A percentile compares a stretch with the other conserved stretches of the same genome.
phyloP scores from a whole-genome alignment of 92 coral and sea anemone genomes.

The Epizoanthus scotinus region DNA sequence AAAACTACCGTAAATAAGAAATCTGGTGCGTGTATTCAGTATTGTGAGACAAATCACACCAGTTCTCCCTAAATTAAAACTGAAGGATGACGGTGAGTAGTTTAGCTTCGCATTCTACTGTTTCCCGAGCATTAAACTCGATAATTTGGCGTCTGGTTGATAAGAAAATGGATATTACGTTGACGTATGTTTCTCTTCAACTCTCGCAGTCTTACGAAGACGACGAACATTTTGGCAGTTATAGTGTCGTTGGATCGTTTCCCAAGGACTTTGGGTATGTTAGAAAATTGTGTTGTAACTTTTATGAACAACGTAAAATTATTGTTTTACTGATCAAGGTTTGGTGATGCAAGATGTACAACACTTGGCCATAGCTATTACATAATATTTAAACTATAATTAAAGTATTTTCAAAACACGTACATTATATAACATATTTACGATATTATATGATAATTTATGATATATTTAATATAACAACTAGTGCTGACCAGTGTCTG shows the following conservation, averaged over 20 bases:
- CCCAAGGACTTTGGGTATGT: constrained; percentile 98
- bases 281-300: background rate
- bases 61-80: background rate
- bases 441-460: too few species aligned
- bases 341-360: background rate
- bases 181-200: background rate
- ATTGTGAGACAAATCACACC: background rate
- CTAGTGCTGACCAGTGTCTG: too few species aligned
- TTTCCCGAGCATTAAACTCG: background rate
- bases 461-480: too few species aligned
- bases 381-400: too few species aligned
- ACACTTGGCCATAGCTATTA: background rate
- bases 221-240: constrained; percentile 94
- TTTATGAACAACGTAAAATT: background rate
- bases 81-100: constrained; percentile 33
- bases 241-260: constrained; percentile 95
- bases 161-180: background rate
- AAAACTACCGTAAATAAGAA: too few species aligned
- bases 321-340: too few species aligned
- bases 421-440: too few species aligned
- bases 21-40: background rate
- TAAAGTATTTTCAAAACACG: too few species aligned
- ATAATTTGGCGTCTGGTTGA: background rate
- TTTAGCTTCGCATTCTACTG: background rate
- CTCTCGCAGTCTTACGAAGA: constrained; percentile 87